Conservation (phyloP, 2,797 vertebrate genomes). For the Ficedula albicollis region DNA sequence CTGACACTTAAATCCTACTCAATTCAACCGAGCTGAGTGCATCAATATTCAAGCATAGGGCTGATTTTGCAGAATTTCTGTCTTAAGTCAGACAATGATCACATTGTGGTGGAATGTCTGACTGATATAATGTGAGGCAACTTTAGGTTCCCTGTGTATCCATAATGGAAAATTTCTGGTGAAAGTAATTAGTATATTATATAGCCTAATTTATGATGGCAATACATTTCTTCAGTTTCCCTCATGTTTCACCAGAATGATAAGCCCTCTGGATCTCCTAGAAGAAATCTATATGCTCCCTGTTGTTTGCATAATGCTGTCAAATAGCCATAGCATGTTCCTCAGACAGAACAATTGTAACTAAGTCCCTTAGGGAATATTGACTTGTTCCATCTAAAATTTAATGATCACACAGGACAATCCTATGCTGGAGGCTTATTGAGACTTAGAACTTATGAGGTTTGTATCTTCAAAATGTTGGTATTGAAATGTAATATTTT, state of each 20-base stretch:
- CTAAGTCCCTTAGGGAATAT: background rate
- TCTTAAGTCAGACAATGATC: background rate
- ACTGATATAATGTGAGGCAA: background rate
- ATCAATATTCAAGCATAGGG: background rate
- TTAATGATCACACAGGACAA: background rate
- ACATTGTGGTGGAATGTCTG: background rate
- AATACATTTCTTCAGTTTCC: background rate
- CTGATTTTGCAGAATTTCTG: background rate
- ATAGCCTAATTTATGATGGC: background rate
- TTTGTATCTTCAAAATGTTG: background rate
- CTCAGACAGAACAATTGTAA: background rate
- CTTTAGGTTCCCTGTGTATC: background rate
- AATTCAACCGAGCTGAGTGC: background rate
- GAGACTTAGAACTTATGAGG: background rate
- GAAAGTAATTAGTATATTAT: background rate
- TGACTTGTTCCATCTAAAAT: background rate
- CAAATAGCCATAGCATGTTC: background rate
- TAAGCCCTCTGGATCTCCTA: background rate
- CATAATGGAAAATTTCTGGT: background rate
- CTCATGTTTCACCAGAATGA: background rate
- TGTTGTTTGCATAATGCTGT: background rate
- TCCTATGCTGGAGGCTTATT: background rate
- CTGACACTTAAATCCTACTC: background rate
- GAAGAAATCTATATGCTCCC: background rate
- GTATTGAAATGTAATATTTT: background rate